These are phyloP conservation scores for Athrips mouffetella DNA, from an alignment of 2,888 invertebrate species.

Conservation along the genomic window DNA sequence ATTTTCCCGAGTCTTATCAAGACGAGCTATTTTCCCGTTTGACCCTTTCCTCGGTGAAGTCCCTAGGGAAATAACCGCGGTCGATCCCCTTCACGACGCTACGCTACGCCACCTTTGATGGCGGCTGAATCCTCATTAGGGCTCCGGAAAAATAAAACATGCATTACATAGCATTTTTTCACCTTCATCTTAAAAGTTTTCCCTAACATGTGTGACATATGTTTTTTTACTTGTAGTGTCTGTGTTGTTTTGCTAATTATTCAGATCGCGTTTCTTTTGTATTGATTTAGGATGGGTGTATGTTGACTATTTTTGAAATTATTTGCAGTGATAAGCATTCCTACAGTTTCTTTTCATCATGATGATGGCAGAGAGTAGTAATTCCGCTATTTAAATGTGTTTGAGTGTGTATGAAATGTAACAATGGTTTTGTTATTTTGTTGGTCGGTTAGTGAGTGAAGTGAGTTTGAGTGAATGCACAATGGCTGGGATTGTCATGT, in stretches of 20 bases:
- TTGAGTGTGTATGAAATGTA: conserved; percentile 33
- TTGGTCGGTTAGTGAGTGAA: conserved; percentile 53
- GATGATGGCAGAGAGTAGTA: no score
- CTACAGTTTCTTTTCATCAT: no score
- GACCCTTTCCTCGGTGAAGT: conserved; percentile 30
- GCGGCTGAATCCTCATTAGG: conserved; percentile 30
- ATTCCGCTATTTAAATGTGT: not conserved
- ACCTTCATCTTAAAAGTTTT: no score
- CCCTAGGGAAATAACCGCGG: conserved; percentile 55
- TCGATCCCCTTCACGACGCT: conserved; percentile 38
- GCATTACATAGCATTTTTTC: conserved; percentile 7
- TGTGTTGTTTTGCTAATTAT: not conserved
- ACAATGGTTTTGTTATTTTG: conserved; percentile 40
- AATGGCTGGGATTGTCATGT: conserved; percentile 43
- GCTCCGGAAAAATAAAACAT: conserved; percentile 14
- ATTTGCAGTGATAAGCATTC: not conserved
- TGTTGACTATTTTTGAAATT: not conserved
- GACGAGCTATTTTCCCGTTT: conserved; percentile 31
- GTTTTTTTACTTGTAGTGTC: not conserved
- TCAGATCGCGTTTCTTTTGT: not conserved
- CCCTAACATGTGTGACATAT: no score
- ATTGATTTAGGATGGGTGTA: not conserved
- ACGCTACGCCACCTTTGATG: conserved; percentile 37
- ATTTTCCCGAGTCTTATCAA: conserved; percentile 19
- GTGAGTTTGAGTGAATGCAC: conserved; percentile 46